Evolutionary conservation across 2,888 invertebrate species (phyloP), one percentile per base, ranked within the genome.

Genomic region (Folsomia manolachei): DNA sequence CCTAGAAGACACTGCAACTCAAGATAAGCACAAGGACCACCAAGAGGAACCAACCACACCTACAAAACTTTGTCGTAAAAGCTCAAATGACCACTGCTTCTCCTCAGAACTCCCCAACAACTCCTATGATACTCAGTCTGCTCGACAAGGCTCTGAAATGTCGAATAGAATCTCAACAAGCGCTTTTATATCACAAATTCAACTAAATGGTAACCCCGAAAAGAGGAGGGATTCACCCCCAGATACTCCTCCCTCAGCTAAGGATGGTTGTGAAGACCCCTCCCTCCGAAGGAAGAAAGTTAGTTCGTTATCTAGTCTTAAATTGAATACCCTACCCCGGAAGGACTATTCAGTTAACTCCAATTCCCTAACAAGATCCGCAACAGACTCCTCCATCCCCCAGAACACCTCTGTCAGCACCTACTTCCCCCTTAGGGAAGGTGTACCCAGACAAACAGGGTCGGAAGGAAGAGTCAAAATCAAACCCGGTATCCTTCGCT

Each of bases 231-330:
- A 60, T 19, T 19, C 7, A 60, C n/a, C 60, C 4, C 7, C n/a
- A 21, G n/a, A n/a, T n/a, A n/a, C n/a, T n/a, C n/a, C n/a, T n/a
- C 60, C 4, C 4, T 21, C 60, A 4, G n/a, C 60, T 27, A 18
- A 19, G 25, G 4, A 11, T 64, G 26, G 4, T 52, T 19, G n/a
- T 27, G 23, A 11, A 18, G 64, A 71, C n/a, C 65, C 65, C 64
- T 19, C 71, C 24, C 66, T 67, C 53, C 64, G 51, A 27, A 39
- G 69, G 26, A 63, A 65, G 52, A 71, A 70, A 65, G 65, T 71
- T 63, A 63, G 69, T 68, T 73, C 78, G 69, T n/a, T n/a, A n/a
- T 78, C 79, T 80, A 80, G 79, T 80, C 79, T 78, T 63, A n/a
- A n/a, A n/a, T n/a, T n/a, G n/a, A 75, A 78, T 67, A 72, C 80